Conservation (phyloP, 2,888 invertebrate genomes). For the Limnephilus marmoratus region DNA sequence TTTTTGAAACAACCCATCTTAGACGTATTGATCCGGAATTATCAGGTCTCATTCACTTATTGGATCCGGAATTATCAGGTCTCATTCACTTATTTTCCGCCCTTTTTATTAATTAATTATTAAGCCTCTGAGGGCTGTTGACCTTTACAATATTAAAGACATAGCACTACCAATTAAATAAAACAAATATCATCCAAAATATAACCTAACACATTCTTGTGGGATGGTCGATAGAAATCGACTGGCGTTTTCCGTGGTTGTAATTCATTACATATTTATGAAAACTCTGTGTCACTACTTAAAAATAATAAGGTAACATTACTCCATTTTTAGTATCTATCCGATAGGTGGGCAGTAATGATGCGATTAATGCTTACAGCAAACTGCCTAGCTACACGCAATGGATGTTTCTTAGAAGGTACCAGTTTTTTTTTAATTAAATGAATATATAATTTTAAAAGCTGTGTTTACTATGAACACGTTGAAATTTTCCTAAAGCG, state of each 20-base stretch:
- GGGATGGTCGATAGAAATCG: not conserved
- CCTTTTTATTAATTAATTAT: not conserved
- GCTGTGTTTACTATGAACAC: not conserved
- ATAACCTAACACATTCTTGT: not conserved
- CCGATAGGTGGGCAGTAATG: not conserved
- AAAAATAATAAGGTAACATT: not conserved
- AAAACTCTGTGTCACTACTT: not conserved
- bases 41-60: no score
- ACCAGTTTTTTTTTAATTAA: not conserved
- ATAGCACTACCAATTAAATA: not conserved
- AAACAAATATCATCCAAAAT: not conserved
- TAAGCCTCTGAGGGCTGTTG: not conserved
- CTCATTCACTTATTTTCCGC: not conserved
- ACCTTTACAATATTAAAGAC: not conserved
- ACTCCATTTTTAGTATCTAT: not conserved
- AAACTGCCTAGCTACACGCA: not conserved
- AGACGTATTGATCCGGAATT: not conserved
- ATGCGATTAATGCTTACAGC: not conserved
- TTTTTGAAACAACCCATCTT: no score
- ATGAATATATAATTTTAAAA: not conserved
- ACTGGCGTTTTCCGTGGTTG: not conserved
- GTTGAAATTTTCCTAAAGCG: not conserved
- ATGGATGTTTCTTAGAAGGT: not conserved
- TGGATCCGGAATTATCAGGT: not conserved
- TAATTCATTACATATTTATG: not conserved